Conservation (phyloP, 2,797 vertebrate species). For the Neosalanx taihuensis region DNA sequence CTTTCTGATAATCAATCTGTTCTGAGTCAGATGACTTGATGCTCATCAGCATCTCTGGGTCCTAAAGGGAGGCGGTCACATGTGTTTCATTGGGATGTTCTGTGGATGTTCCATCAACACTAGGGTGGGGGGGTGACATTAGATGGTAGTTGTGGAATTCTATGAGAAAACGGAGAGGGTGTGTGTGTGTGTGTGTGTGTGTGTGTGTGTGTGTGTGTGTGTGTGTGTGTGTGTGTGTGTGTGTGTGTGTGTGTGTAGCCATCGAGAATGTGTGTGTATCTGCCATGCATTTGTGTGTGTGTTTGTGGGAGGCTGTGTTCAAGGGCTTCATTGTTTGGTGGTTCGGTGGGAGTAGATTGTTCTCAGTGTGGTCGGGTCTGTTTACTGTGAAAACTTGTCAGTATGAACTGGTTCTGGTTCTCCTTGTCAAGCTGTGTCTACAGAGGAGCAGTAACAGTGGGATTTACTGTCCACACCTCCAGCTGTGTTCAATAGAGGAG, state of each 20-base stretch:
- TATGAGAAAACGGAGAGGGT: neutral
- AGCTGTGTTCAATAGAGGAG: conserved; percentile 39
- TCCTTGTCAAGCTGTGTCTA: neutral
- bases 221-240: neutral
- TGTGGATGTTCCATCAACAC: no score
- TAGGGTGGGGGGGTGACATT: no score
- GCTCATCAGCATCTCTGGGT: no score
- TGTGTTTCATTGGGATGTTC: no score
- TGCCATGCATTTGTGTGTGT: conserved; percentile 29
- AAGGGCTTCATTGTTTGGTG: conserved; percentile 42
- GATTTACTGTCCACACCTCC: conserved; percentile 9
- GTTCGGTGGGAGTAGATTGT: conserved; percentile 38
- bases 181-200: neutral
- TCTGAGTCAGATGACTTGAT: neutral
- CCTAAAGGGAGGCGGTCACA: no score
- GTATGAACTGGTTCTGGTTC: conserved; percentile 17
- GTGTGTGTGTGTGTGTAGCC: no score
- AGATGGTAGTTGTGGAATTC: no score
- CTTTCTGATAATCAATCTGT: neutral
- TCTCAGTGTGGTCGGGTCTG: conserved; percentile 43
- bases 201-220: conserved; percentile 23
- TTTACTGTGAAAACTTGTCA: conserved; percentile 22
- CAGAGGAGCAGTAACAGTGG: neutral
- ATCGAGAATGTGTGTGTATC: neutral
- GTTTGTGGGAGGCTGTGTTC: conserved; percentile 30